Evolutionary conservation across 2,888 invertebrate genomes (phyloP), one percentile per base, ranked within the genome.

Genomic region (Steinernema hermaphroditum): DNA sequence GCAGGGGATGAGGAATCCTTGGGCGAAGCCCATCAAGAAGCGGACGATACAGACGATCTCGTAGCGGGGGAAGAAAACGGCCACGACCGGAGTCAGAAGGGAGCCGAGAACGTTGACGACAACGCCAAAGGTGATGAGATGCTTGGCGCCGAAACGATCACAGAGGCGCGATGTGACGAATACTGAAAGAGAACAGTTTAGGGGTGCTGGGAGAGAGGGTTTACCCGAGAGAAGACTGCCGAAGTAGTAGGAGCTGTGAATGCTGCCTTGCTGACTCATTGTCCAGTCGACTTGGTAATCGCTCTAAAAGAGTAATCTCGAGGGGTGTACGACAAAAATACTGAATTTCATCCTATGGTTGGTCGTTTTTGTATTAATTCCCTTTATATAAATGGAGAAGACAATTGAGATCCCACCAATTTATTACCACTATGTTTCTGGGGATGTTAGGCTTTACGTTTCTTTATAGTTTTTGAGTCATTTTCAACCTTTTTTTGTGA

Each of bases 201-300:
- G n/a, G n/a, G n/a, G n/a, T n/a, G n/a, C n/a, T n/a, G n/a, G n/a
- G n/a, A n/a, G n/a, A n/a, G n/a, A n/a, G n/a, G n/a, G n/a, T n/a
- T n/a, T n/a, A n/a, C n/a, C n/a, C n/a, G n/a, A 77, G 1, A 81
- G 22, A 27, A 83, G 78, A 14, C 80, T 81, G 43, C 83, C 84
- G 16, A 77, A 75, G 74, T 84, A 84, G 73, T 80, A 84, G 27
- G 80, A 75, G n/a, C 80, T 82, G 76, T 83, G 82, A 57, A 85
- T 81, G 34, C 71, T 70, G n/a, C 81, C 79, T 22, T 82, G 81
- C 50, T 82, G 77, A 22, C 76, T 75, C 2, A 77, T 74, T 29
- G 75, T 75, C 84, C 84, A 84, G 37, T 78, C 76, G 54, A 84
- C 81, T 62, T 77, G 75, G 41, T 78, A 72, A 6, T 71, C 69